Evolutionary conservation across 2,888 invertebrate species (phyloP), one percentile per base, ranked within the genome.

Genomic region (Bellardia bayeri): DNA sequence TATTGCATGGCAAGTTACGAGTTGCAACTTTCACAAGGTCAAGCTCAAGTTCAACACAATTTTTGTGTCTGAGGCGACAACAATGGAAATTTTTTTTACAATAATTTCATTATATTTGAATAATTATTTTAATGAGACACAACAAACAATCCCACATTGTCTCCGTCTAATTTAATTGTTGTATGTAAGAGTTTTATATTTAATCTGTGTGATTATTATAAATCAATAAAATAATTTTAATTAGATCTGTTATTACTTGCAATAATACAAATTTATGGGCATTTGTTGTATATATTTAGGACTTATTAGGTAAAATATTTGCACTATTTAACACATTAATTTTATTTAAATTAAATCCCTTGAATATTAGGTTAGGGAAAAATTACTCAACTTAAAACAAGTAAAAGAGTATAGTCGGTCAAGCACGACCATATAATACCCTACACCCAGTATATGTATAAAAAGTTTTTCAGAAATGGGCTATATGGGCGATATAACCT

Each of bases 11-110:
- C 69, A 76, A 58, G 63, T 83, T 86, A 75, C 56, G 56, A 75
- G 54, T 49, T 64, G 63, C 64, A 56, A 84, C 88, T 86, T 84
- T 88, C 83, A 78, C 92, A 92, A 92, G 92, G 92, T 92, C 92
- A 92, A 92, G 92, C 92, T 91, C 91, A 92, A 91, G 92, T 91
- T 92, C 90, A 91, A 82, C 54, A 85, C 89, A 88, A 23, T 40
- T 51, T 33, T 13, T 85, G 61, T 88, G 84, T 88, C 89, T 89
- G n/a, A 4, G 23, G 1, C 45, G 9, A 30, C 23, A 72, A 49
- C 66, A 75, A 42, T 63, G 16, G 40, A 42, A 71, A 71, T 56
- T 68, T 30, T 42, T 76, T 61, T 76, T 61, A 14, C 7, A 13
- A 42, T 33, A 30, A 40, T 58, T 51, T 61, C 0, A 42, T 23